Percentiles rank a stretch among this genome's conserved stretches.
phyloP scores from a whole-genome alignment of 1,140 invertebrate genomes.

The Sminthurinus signatus region DNA sequence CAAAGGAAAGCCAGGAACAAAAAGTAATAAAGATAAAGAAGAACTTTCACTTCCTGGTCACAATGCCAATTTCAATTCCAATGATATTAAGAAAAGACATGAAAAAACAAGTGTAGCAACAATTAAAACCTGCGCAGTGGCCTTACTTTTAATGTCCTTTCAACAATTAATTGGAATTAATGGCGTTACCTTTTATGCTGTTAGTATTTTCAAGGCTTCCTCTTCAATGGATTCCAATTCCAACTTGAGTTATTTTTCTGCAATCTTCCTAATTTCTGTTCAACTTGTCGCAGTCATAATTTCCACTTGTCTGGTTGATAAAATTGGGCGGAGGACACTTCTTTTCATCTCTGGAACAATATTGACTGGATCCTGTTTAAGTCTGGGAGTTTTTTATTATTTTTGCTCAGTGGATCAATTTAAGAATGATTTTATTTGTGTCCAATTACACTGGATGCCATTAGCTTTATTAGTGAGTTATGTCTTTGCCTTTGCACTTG shows the following conservation, averaged over 20 bases:
- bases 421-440: not conserved
- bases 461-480: constrained; percentile 48
- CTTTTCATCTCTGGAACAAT: constrained; percentile 1
- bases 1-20: no score
- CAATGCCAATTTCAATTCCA: no score
- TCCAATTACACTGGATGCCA: constrained; percentile 34
- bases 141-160: constrained; percentile 25
- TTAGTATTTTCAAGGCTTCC: constrained; percentile 27
- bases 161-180: constrained; percentile 36
- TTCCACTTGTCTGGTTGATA: constrained; percentile 23
- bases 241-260: constrained; percentile 3
- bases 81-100: no score
- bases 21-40: no score
- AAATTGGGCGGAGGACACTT: constrained; percentile 23
- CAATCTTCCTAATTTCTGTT: constrained; percentile 21
- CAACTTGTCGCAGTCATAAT: constrained; percentile 23
- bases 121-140: constrained; percentile 21
- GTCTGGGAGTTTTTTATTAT: constrained; percentile 28
- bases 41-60: no score
- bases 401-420: not conserved
- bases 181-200: constrained; percentile 31
- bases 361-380: not conserved
- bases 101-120: not conserved
- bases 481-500: constrained; percentile 51
- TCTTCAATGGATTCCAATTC: not conserved